These are phyloP conservation scores for Prunella fulvescens DNA, from an alignment of 2,113 vertebrate genomes.

Conservation along the genomic window DNA sequence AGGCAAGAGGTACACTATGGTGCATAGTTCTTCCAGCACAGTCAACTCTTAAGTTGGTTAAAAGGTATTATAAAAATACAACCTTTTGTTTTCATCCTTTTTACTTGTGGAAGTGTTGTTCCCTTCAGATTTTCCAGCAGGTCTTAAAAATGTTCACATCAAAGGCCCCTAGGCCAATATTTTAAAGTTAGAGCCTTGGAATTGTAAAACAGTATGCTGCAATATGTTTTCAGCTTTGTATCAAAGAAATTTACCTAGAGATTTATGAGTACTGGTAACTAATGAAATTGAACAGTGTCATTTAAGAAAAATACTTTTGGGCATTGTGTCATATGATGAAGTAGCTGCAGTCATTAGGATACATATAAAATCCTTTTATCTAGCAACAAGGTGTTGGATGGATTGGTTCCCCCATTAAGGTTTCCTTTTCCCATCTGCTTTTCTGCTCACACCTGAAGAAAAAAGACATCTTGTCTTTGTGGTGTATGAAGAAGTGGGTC, in stretches of 20 bases:
- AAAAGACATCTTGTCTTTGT: not conserved
- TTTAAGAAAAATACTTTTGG: not conserved
- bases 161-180: not conserved
- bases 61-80: not conserved
- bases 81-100: not conserved
- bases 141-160: not conserved
- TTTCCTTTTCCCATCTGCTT: not conserved
- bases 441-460: not conserved
- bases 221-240: not conserved
- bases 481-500: accelerated
- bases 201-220: not conserved
- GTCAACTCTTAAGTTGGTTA: not conserved
- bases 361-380: not conserved
- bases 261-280: not conserved
- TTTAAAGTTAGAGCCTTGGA: not conserved
- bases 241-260: not conserved
- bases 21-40: not conserved
- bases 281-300: not conserved
- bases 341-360: not conserved
- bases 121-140: not conserved
- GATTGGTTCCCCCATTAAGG: not conserved
- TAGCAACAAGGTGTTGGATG: not conserved
- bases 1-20: not conserved
- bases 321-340: not conserved
- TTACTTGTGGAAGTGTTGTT: not conserved